Percentiles rank a stretch among this genome's conserved stretches.
These are phyloP conservation scores for Dendroctonus valens DNA, from an alignment of 1,140 invertebrate species.

Conservation along the genomic window DNA sequence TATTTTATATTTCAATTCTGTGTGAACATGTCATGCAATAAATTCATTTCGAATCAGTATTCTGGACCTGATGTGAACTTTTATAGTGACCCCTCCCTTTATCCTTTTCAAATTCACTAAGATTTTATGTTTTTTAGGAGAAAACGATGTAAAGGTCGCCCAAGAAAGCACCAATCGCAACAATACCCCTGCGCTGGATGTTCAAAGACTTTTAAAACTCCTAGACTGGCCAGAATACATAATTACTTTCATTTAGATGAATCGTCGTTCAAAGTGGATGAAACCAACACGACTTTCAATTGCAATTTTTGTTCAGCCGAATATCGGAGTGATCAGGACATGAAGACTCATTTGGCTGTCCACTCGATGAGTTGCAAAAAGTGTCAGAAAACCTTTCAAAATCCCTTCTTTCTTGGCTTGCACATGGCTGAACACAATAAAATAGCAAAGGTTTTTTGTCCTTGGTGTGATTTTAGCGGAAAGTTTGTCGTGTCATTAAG, in stretches of 20 bases:
- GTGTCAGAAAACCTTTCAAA: conserved; percentile 11
- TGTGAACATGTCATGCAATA: too few species aligned
- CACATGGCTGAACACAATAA: conserved; percentile 30
- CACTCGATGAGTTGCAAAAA: conserved; percentile 18
- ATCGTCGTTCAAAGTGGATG: conserved; percentile 7
- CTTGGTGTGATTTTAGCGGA: conserved; percentile 20
- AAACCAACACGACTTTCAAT: conserved; percentile 3
- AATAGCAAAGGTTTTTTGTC: conserved; percentile 32
- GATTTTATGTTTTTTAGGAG: conserved; percentile 23
- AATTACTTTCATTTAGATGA: conserved; percentile 22
- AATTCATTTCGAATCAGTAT: too few species aligned
- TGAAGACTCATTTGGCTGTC: conserved; percentile 7
- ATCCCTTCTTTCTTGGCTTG: conserved; percentile 24
- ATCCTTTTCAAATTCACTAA: too few species aligned
- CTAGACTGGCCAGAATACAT: conserved; percentile 23
- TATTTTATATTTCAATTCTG: too few species aligned
- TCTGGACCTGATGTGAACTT: too few species aligned
- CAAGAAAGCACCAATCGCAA: not conserved
- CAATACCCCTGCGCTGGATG: conserved; percentile 11
- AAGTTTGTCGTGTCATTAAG: conserved; percentile 7
- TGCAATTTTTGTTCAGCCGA: conserved; percentile 20
- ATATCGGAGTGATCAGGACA: conserved; percentile 3
- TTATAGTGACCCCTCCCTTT: too few species aligned
- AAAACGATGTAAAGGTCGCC: conserved; percentile 10
- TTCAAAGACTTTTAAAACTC: conserved; percentile 8